Evolutionary conservation across 2,113 vertebrate species (phyloP), one percentile per base, ranked within the genome.

Genomic region (Muntiacus muntjak): DNA sequence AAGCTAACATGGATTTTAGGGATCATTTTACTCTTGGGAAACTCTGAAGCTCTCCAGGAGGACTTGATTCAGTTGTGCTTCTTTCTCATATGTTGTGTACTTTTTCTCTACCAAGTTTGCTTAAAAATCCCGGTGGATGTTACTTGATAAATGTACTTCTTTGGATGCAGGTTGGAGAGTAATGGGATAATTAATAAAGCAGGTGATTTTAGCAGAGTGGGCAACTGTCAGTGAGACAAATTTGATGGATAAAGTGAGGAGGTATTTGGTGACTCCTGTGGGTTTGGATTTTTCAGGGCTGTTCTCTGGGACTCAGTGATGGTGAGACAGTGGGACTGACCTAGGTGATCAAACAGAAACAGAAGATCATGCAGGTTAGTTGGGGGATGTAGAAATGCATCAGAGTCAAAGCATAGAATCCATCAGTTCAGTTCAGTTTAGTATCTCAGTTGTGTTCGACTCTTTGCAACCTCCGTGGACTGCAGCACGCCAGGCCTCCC

Each of bases 401-500:
- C 21, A 76, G 13, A 57, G 26, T 79, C 21, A 60, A 81, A 93
- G 9, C 19, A n/a, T 60, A 54, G 52, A 54, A 19, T 54, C 52
- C 52, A 71, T 71, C n/a, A 71, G n/a, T 71, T 71, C 19, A 36
- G 19, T 71, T 71, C 64, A 71, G 36, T 71, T 71, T 71, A 36
- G 64, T 71, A 1, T 4, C 17, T 71, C 64, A 36, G 17, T 67
- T 36, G 17, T 36, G 64, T 36, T n/a, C 2, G 2, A 71, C 17
- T 21, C 4, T 36, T 67, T 21, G 17, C 0, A 0, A 71, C 64
- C 15, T 3, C n/a, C 8, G 21, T 71, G 64, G 4, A 71, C 8
- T 21, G 17, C 17, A 71, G 8, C 17, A 71, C 0, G 1, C n/a
- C n/a, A 71, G 17, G 17, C 64, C 1, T 67, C 64, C 33, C 1